Evolutionary conservation across 2,797 vertebrate genomes (phyloP).

Genomic region (Avahi laniger): DNA sequence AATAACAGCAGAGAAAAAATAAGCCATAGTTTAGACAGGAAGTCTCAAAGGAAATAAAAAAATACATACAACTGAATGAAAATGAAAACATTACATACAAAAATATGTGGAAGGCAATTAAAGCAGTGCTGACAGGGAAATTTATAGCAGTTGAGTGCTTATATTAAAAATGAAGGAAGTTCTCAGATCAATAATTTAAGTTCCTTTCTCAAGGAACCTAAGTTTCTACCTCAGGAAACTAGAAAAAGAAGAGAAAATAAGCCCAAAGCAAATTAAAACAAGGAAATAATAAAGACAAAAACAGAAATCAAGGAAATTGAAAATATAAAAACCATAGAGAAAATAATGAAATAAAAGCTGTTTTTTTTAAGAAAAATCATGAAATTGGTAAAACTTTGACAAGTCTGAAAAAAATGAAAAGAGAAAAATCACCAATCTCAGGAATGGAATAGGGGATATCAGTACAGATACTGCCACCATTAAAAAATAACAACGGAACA

Average conservation of each 20-base stretch:
- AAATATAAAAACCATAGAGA: not conserved
- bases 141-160: not conserved
- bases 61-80: not conserved
- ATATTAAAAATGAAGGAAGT: not conserved
- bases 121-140: not conserved
- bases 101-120: not conserved
- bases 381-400: not conserved
- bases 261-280: not conserved
- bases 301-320: not conserved
- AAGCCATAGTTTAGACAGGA: not conserved
- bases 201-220: not conserved
- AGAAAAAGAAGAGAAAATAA: not conserved
- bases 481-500: not conserved
- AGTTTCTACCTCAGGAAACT: not conserved
- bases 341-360: not conserved
- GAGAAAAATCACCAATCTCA: not conserved
- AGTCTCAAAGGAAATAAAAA: not conserved
- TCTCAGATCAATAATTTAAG: slow-evolving; percentile 2
- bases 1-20: not conserved
- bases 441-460: not conserved
- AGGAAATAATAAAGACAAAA: not conserved
- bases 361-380: not conserved
- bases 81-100: not conserved
- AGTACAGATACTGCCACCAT: not conserved
- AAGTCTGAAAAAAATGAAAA: not conserved